Percentiles rank a stretch among this genome's conserved stretches.
Evolutionary conservation across 1,140 invertebrate species (phyloP).

Genomic region (Lineus longissimus): DNA sequence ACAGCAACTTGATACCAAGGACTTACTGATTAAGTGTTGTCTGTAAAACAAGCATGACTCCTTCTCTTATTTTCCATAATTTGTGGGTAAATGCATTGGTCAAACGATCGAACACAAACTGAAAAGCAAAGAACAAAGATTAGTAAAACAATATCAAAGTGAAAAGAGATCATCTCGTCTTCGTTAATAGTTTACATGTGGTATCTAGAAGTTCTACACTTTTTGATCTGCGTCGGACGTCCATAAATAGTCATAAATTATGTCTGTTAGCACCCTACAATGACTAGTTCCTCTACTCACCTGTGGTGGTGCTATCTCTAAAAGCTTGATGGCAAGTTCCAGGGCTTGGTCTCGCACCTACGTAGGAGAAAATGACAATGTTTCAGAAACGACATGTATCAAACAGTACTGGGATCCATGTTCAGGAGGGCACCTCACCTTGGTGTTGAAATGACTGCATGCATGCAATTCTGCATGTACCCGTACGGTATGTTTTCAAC

Average conservation of each 20-base stretch:
- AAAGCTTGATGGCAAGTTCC: slow-evolving; percentile 71
- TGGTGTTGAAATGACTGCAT: no score
- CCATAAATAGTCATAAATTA: not conserved
- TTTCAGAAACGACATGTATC: no score
- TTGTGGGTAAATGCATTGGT: slow-evolving; percentile 75
- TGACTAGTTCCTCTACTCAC: slow-evolving; percentile 26
- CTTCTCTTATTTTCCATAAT: slow-evolving; percentile 81
- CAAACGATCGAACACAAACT: slow-evolving; percentile 73
- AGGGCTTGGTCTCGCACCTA: slow-evolving; percentile 80
- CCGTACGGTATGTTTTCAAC: no score
- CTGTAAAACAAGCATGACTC: slow-evolving; percentile 72
- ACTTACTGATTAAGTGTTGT: slow-evolving; percentile 78
- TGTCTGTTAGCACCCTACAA: not conserved
- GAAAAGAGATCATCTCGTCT: not conserved
- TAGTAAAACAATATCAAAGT: not conserved
- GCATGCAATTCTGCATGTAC: no score
- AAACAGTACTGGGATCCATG: no score
- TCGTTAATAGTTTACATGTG: no score
- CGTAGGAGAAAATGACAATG: slow-evolving; percentile 18
- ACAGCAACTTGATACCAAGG: not conserved
- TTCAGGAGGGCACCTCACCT: no score
- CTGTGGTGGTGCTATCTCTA: slow-evolving; percentile 75
- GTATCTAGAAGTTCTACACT: no score
- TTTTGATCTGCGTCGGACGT: not conserved
- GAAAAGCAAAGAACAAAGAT: slow-evolving; percentile 23